Evolutionary conservation across 2,113 vertebrate genomes (phyloP).

Genomic region (Rhadina sibilatrix): DNA sequence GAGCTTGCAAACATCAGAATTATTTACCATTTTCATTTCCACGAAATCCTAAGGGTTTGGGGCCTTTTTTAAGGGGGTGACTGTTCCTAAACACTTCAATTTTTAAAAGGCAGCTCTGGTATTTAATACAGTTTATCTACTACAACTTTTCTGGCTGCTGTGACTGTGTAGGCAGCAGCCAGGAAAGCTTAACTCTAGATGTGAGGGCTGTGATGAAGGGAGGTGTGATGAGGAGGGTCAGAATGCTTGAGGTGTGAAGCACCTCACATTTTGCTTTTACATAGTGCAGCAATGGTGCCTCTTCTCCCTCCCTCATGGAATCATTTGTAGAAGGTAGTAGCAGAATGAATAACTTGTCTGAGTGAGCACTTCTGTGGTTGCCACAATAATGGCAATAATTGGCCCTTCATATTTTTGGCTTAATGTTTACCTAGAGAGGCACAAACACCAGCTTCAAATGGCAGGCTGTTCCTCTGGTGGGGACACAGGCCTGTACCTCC

Average conservation of each 20-base stretch:
- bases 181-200: not conserved
- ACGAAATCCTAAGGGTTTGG: not conserved
- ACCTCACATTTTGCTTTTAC: not conserved
- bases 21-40: not conserved
- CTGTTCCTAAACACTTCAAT: not conserved
- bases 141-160: not conserved
- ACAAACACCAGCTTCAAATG: not conserved
- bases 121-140: not conserved
- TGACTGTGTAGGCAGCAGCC: not conserved
- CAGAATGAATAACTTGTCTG: not conserved
- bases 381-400: not conserved
- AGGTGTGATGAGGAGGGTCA: not conserved
- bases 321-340: not conserved
- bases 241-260: not conserved
- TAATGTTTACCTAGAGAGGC: not conserved
- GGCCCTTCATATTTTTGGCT: not conserved
- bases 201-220: not conserved
- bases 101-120: not conserved
- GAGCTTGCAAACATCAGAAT: not conserved
- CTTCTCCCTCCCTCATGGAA: not conserved
- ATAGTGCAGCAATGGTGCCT: too few species aligned
- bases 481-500: not conserved
- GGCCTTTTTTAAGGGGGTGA: not conserved
- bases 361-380: not conserved
- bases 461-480: not conserved